phyloP scores from a whole-genome alignment of 2,888 invertebrate genomes.

The Eremobia ochroleuca region DNA sequence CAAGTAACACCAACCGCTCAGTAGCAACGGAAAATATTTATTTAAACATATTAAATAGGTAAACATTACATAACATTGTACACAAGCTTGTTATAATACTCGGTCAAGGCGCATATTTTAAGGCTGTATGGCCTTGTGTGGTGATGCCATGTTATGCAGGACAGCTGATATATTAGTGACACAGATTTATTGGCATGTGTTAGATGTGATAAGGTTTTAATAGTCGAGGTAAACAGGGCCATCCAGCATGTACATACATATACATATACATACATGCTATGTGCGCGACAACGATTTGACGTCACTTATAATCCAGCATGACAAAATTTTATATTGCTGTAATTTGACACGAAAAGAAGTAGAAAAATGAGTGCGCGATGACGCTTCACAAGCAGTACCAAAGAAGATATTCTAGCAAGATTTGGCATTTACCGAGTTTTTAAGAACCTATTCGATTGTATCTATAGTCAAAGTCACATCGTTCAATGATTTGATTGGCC shows the following conservation, averaged over 20 bases:
- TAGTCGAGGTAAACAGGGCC: constrained; percentile 21
- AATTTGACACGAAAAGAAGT: too few relatives aligned
- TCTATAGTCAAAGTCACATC: background rate
- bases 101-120: constrained; percentile 52
- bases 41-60: constrained; percentile 35
- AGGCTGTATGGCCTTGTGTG: constrained; percentile 23
- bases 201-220: constrained; percentile 3
- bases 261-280: background rate
- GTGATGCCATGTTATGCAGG: constrained; percentile 11
- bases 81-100: constrained; percentile 28
- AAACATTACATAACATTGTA: constrained; percentile 44
- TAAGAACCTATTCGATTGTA: background rate
- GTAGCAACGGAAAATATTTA: constrained; percentile 13
- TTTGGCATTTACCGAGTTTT: background rate
- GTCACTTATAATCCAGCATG: background rate
- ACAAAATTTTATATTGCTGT: background rate
- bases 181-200: constrained; percentile 11
- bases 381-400: background rate
- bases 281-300: background rate
- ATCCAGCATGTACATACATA: constrained; percentile 2
- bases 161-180: constrained; percentile 31
- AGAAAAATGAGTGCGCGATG: too few relatives aligned
- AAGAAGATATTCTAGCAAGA: background rate
- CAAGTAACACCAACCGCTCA: background rate
- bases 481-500: background rate